Percentiles rank a stretch among this genome's conserved stretches.
These are phyloP conservation scores for Caerostris darwini DNA, from an alignment of 1,140 invertebrate genomes.

Conservation along the genomic window DNA sequence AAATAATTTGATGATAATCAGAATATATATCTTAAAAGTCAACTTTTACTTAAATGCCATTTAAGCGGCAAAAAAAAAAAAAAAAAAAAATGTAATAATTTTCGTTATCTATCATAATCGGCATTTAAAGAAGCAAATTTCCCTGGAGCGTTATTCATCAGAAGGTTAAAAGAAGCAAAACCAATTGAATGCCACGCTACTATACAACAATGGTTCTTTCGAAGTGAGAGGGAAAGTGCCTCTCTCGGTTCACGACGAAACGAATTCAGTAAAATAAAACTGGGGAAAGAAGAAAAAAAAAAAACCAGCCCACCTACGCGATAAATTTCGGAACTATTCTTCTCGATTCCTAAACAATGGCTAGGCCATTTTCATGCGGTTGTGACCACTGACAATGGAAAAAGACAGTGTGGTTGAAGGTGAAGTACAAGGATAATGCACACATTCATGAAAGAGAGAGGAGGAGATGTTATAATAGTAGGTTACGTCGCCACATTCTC, in stretches of 20 bases:
- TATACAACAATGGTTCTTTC: background rate
- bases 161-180: too few species aligned
- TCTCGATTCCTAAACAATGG: background rate
- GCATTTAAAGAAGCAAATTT: too few species aligned
- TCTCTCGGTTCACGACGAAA: background rate
- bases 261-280: background rate
- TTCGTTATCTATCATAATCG: too few species aligned
- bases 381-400: conserved; percentile 56
- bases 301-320: conserved; percentile 2
- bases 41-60: too few species aligned
- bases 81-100: too few species aligned
- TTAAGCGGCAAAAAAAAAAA: too few species aligned
- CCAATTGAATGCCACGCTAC: background rate
- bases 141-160: too few species aligned
- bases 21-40: too few species aligned
- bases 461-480: conserved; percentile 34
- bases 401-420: conserved; percentile 13
- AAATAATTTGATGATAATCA: too few species aligned
- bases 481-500: conserved; percentile 31
- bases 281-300: background rate
- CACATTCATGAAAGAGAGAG: conserved; percentile 1
- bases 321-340: conserved; percentile 33
- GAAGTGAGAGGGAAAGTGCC: background rate
- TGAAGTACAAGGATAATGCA: conserved; percentile 60
- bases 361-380: conserved; percentile 39